Base-by-base conservation (phyloP, 2,113 vertebrate species). In the Hemibagrus wyckioides region DNA sequence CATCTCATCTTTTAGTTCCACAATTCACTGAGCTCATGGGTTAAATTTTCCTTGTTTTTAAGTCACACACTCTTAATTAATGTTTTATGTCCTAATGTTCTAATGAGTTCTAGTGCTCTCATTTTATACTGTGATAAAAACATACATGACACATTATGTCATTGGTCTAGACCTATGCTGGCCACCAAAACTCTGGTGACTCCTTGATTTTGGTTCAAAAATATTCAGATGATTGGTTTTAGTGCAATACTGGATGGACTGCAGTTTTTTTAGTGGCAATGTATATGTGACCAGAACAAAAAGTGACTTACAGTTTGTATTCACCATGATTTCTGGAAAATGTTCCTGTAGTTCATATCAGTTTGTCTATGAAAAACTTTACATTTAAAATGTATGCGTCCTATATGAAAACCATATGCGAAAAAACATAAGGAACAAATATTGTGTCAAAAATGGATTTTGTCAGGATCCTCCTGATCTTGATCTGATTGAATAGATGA, bases 1-100 rank as follows among this genome's bases (percentile, higher is more conserved):
- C 36, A 84, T 56, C 71, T 63, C n/a, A 48, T 65, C 84, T 52
- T 30, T 48, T 56, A 44, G 59, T 65, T 54, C 56, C n/a, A 52
- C 39, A 10, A 36, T 14, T 63, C 14, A 77, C 75, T 25, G 69
- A 41, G 52, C 56, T 79, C 75, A 33, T 52, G 7, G 4, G 7
- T 10, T 79, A 52, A 52, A 76, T 50, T 14, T 48, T 17, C n/a
- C n/a, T n/a, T n/a, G n/a, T n/a, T n/a, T n/a, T n/a, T n/a, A n/a
- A n/a, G n/a, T n/a, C n/a, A n/a, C n/a, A n/a, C n/a, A n/a, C n/a
- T n/a, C n/a, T n/a, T n/a, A n/a, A n/a, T n/a, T 5, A 48, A 75
- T 48, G 44, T 48, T 48, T 48, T 28, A 75, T 28, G 3, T 48
- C 28, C 25, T 48, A 48, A 75, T 28, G 3, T 48, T 48, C 25